A percentile compares a stretch with the other conserved stretches of the same genome.
phyloP scores from a whole-genome alignment of 1,140 invertebrate genomes.

The Heliconius hermathena region DNA sequence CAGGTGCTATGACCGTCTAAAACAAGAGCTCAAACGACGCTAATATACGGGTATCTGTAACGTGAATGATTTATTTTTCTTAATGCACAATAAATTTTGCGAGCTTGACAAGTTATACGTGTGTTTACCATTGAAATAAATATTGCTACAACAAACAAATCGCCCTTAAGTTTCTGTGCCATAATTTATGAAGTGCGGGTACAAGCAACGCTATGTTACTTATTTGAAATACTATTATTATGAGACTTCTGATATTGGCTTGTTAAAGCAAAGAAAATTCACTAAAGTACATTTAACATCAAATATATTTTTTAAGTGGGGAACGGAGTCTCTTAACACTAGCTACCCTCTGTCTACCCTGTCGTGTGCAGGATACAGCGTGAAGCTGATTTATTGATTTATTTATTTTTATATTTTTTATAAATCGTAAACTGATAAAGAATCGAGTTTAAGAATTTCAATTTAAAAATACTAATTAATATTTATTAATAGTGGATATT shows the following conservation, averaged over 20 bases:
- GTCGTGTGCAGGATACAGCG: too few relatives aligned
- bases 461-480: too few relatives aligned
- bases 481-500: too few relatives aligned
- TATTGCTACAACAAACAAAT: not conserved
- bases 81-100: not conserved
- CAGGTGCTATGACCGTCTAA: not conserved
- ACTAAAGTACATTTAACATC: not conserved
- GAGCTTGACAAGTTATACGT: not conserved
- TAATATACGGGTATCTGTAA: not conserved
- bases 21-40: not conserved
- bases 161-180: not conserved
- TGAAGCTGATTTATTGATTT: too few relatives aligned
- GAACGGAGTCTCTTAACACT: too few relatives aligned
- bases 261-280: not conserved
- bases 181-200: not conserved
- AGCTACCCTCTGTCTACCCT: too few relatives aligned
- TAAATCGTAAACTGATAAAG: not conserved
- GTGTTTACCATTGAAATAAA: not conserved
- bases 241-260: not conserved
- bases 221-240: not conserved
- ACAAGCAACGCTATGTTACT: not conserved
- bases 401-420: not conserved
- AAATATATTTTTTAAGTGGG: not conserved
- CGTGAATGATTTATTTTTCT: slow-evolving; percentile 7
- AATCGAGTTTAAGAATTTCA: too few relatives aligned